phyloP scores from a whole-genome alignment of 2,113 vertebrate genomes.

The Lepus americanus region DNA sequence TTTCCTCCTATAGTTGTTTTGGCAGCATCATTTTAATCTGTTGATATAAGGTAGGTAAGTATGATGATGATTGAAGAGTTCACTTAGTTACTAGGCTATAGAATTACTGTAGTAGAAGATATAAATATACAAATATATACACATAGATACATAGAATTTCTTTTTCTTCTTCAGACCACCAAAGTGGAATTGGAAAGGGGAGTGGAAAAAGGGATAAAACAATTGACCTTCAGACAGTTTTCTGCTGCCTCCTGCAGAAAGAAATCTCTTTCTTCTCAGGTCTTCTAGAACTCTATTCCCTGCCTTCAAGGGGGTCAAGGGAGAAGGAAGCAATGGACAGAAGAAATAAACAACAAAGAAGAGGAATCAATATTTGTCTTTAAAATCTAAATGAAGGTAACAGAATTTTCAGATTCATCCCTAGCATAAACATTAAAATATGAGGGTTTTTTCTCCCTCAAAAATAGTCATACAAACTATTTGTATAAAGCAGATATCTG shows the following conservation, averaged over 20 bases:
- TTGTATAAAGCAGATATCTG: conserved; percentile 88
- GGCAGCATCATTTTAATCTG: conserved; percentile 62
- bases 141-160: conserved; percentile 50
- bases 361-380: conserved; percentile 77
- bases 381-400: conserved; percentile 82
- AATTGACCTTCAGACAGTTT: conserved; percentile 72
- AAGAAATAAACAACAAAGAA: conserved; percentile 82
- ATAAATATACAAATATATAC: conserved; percentile 69
- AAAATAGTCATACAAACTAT: conserved; percentile 88
- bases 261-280: conserved; percentile 78
- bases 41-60: conserved; percentile 64
- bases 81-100: conserved; percentile 45
- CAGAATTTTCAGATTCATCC: conserved; percentile 71
- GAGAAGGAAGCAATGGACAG: conserved; percentile 58
- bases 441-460: conserved; percentile 74
- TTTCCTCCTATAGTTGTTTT: conserved; percentile 46
- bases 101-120: conserved; percentile 47
- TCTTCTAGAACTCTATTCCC: conserved; percentile 61
- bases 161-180: conserved; percentile 65
- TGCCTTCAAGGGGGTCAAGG: conserved; percentile 39
- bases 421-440: conserved; percentile 80
- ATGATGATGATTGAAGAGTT: conserved; percentile 43
- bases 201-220: conserved; percentile 49
- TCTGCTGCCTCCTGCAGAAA: conserved; percentile 67
- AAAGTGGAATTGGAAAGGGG: conserved; percentile 56